Evolutionary conservation across 2,888 invertebrate species (phyloP), one percentile per base, ranked within the genome.

Genomic region (Drosophila pseudotakahashii): DNA sequence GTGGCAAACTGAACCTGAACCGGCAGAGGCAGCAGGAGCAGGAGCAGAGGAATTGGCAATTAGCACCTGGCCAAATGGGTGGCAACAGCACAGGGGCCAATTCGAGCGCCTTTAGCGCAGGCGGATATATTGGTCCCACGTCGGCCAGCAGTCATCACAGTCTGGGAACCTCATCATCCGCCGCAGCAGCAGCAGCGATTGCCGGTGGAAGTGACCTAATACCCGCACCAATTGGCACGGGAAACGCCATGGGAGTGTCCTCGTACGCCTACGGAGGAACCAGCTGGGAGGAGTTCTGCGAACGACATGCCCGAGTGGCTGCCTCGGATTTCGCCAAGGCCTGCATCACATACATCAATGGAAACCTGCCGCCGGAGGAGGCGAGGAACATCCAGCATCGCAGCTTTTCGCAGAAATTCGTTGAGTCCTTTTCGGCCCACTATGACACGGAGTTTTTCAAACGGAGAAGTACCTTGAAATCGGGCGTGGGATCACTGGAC

Each of bases 271-370:
- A 83, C 67, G 78, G 77, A 41, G 94, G 94, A 90, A 94, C 94
- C 90, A 94, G 94, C 92, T 97, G 97, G 97, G 94, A 94, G 90
- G 96, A 97, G 91, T 96, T 97, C 92, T 97, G 97, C 93, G 96
- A 97, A 92, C 95, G 97, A 91, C 97, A 97, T 93, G 97, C 97
- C 68, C 95, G 95, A 88, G 94, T 95, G 71, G 96, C 97, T 63
- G 97, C 97, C 70, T 95, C 96, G 88, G 97, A 97, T 92, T 98
- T 98, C 92, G 96, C 97, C 84, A 96, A 96, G 92, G 96, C 96
- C 86, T 97, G 97, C 92, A 94, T 96, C 78, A 95, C 95, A 78
- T 97, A 95, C 90, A 94, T 97, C 74, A 95, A 95, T 81, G 94
- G 95, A 51, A 95, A 95, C 89, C 92, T 95, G 73, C 94, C 94